A percentile compares a stretch with the other conserved stretches of the same genome.
These are phyloP conservation scores for Casuarius casuarius DNA, from an alignment of 2,113 vertebrate genomes.

Conservation along the genomic window DNA sequence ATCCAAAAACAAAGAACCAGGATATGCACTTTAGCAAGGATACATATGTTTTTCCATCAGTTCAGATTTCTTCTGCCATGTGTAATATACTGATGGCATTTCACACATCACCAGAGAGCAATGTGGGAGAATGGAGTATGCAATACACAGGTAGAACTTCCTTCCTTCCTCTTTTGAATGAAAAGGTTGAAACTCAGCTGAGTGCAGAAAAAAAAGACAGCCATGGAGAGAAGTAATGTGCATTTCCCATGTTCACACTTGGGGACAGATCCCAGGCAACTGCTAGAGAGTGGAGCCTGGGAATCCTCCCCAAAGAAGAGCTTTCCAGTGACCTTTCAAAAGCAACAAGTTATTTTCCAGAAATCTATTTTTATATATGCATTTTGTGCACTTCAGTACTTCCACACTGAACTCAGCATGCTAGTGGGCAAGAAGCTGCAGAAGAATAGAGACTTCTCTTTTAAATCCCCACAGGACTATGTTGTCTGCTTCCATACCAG, in stretches of 20 bases:
- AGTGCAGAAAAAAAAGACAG: neutral
- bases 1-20: neutral
- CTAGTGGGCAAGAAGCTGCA: neutral
- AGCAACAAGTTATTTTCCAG: neutral
- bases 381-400: neutral
- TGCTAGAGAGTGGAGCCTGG: neutral
- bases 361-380: neutral
- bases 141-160: neutral
- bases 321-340: conserved; percentile 12
- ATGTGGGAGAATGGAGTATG: neutral
- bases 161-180: neutral
- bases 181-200: neutral
- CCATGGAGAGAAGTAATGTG: neutral
- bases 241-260: fast-evolving
- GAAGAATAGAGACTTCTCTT: neutral
- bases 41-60: neutral
- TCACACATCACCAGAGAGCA: neutral
- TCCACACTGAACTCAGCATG: neutral
- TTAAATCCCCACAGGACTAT: neutral
- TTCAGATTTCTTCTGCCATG: neutral
- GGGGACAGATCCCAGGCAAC: neutral
- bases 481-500: neutral
- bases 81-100: neutral
- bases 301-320: neutral
- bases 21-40: neutral